A percentile compares a stretch with the other conserved stretches of the same genome.
Conservation (phyloP, 2,113 vertebrate species). For the Lophius piscatorius region DNA sequence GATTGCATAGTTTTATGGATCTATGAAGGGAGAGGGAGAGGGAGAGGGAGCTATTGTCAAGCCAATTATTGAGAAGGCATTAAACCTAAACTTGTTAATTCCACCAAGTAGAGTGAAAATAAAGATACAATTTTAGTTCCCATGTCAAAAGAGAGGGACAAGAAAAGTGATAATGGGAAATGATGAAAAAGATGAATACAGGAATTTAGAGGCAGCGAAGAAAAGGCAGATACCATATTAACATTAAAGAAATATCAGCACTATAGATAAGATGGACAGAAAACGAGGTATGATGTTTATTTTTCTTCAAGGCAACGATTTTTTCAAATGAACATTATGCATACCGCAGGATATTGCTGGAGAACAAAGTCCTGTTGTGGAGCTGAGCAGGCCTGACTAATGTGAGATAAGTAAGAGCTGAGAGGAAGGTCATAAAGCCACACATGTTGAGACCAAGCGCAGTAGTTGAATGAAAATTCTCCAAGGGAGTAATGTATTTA, state of each 20-base stretch:
- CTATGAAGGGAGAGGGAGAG: no score
- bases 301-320: no score
- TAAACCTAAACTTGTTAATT: no score
- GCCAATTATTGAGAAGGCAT: conserved; percentile 2
- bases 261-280: conserved; percentile 5
- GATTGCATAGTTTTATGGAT: conserved; percentile 6
- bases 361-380: conserved; percentile 29
- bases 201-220: background rate
- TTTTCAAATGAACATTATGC: conserved; percentile 42
- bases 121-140: no score
- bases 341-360: conserved; percentile 46
- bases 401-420: conserved; percentile 47
- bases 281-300: conserved; percentile 1
- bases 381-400: conserved; percentile 60
- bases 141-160: no score
- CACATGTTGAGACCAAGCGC: no score
- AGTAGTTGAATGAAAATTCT: no score
- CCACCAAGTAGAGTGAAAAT: no score
- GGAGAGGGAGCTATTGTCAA: background rate
- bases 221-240: background rate
- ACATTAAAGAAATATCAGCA: background rate
- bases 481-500: no score
- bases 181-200: background rate
- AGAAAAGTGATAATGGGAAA: background rate
- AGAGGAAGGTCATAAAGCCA: no score